Conservation (phyloP, 2,113 vertebrate genomes). For the Solenodon paradoxus region DNA sequence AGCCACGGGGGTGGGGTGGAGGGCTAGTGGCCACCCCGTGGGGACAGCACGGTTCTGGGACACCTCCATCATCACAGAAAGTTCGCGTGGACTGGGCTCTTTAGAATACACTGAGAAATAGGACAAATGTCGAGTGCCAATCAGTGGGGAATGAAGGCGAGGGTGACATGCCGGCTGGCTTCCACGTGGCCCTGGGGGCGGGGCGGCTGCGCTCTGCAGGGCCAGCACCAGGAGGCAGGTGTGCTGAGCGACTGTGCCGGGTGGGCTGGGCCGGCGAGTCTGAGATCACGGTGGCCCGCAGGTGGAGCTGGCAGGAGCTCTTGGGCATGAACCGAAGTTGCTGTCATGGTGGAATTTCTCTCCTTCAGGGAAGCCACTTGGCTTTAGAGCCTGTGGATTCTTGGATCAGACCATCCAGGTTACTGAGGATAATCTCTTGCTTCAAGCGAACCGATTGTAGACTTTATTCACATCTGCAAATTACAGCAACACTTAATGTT, state of each 20-base stretch:
- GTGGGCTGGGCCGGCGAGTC: not conserved
- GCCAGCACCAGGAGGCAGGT: too few relatives aligned
- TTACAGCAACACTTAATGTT: not conserved
- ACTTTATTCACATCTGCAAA: not conserved
- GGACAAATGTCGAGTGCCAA: not conserved
- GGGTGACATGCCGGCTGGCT: too few relatives aligned
- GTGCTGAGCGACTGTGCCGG: too few relatives aligned
- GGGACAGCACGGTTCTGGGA: not conserved
- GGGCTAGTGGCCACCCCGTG: accelerated
- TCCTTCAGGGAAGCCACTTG: not conserved
- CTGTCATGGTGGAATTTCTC: accelerated
- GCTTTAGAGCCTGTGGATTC: too few relatives aligned
- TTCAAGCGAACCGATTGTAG: not conserved
- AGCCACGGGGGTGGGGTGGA: accelerated
- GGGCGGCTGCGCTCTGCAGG: too few relatives aligned
- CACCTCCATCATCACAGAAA: not conserved
- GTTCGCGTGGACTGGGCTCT: accelerated
- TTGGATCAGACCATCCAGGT: too few relatives aligned
- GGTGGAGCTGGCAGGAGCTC: not conserved
- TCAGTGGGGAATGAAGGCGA: too few relatives aligned
- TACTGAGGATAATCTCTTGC: accelerated
- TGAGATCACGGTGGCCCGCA: not conserved
- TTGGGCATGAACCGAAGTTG: not conserved
- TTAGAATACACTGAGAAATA: not conserved
- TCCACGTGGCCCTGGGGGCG: too few relatives aligned